Evolutionary conservation across 2,888 invertebrate species (phyloP).

Genomic region (Drosophila nigricruria): DNA sequence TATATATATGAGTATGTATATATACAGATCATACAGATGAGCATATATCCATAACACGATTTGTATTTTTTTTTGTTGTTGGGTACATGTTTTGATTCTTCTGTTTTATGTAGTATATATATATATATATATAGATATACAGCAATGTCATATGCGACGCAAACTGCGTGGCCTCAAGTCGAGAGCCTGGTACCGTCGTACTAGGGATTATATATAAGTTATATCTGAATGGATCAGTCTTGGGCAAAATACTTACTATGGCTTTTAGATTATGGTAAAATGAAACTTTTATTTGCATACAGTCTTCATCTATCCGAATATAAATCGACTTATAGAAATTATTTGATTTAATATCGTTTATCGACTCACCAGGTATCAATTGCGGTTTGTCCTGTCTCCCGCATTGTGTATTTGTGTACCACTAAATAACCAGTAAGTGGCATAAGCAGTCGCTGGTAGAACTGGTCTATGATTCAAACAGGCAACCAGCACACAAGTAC

Average conservation of each 20-base stretch:
- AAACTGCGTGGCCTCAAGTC: not conserved
- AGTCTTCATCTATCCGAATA: not conserved
- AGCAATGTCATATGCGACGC: constrained; percentile 7
- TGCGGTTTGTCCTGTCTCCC: no score
- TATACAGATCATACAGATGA: not conserved
- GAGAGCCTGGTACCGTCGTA: constrained; percentile 11
- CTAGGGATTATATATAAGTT: not conserved
- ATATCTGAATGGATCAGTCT: not conserved
- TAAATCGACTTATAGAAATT: not conserved
- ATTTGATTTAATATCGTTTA: not conserved
- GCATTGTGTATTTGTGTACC: not conserved
- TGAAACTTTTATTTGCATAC: constrained; percentile 1
- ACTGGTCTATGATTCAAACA: constrained; percentile 5
- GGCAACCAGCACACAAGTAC: constrained; percentile 1
- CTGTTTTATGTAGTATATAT: not conserved
- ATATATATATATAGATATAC: not conserved
- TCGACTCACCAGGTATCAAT: not conserved
- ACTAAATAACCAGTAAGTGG: not conserved
- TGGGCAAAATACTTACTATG: not conserved
- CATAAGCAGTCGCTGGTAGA: not conserved
- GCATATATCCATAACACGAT: not conserved
- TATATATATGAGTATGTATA: not conserved
- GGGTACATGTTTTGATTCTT: not conserved
- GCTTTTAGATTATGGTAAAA: not conserved
- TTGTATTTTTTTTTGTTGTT: not conserved